phyloP scores from a whole-genome alignment of 2,888 invertebrate species.

The Cosmia trapezina region DNA sequence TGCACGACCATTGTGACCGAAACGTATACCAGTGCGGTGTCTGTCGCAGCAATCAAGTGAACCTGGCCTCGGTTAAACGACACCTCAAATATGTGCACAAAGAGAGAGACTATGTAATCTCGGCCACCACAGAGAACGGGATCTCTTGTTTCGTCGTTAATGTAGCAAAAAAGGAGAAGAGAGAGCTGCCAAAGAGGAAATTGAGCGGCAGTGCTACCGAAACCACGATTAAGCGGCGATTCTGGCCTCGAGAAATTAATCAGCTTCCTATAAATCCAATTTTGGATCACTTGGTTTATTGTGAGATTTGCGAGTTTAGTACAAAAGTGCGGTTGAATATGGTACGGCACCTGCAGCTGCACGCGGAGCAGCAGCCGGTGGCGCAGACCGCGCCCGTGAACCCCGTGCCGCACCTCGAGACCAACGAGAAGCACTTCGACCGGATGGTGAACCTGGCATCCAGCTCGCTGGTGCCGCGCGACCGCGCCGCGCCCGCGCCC shows the following conservation, averaged over 20 bases:
- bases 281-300: constrained; percentile 91
- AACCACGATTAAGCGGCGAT: constrained; percentile 76
- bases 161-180: constrained; percentile 34
- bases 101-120: constrained; percentile 36
- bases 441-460: constrained; percentile 96
- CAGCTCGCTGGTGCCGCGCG: constrained; percentile 87
- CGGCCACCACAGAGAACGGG: constrained; percentile 5
- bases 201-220: constrained; percentile 52
- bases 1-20: constrained; percentile 50
- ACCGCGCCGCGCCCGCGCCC: constrained; percentile 60
- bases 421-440: constrained; percentile 95
- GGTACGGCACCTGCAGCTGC: constrained; percentile 92
- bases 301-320: constrained; percentile 92
- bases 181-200: constrained; percentile 63
- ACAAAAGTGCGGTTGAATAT: constrained; percentile 94
- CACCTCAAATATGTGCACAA: constrained; percentile 71
- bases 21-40: constrained; percentile 67
- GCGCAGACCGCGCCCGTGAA: constrained; percentile 94
- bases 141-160: constrained; percentile 20
- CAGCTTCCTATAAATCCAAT: constrained; percentile 92
- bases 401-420: constrained; percentile 95
- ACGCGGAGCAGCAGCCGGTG: constrained; percentile 91
- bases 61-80: constrained; percentile 58
- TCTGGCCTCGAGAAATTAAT: constrained; percentile 91
- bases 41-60: constrained; percentile 62